These are phyloP conservation scores for Chaetophractus vellerosus DNA, from an alignment of 2,797 vertebrate genomes.

Conservation along the genomic window DNA sequence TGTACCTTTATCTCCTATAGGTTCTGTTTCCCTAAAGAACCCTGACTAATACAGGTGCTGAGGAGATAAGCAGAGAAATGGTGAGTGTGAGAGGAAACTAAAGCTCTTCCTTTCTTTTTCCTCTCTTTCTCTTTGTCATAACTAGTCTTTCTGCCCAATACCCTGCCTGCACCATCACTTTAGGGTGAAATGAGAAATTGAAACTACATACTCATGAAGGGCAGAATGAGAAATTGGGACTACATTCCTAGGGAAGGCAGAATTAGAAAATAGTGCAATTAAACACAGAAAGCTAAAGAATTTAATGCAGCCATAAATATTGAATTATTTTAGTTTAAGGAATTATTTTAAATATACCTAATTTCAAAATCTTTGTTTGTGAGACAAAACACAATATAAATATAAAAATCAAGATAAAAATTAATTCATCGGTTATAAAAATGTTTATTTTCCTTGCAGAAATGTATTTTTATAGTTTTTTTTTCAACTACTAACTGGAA, in stretches of 20 bases:
- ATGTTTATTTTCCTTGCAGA: background rate
- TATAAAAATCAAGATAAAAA: slow-evolving; percentile 2
- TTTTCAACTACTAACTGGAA: slow-evolving; percentile 63
- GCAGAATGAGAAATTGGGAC: background rate
- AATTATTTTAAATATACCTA: slow-evolving; percentile 29
- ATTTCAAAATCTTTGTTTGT: slow-evolving; percentile 35
- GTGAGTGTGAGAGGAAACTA: background rate
- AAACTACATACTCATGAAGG: background rate
- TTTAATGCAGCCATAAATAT: background rate
- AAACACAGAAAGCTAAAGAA: background rate
- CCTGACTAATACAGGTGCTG: background rate
- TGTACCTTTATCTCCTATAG: no score
- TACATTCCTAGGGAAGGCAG: background rate
- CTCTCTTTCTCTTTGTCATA: background rate
- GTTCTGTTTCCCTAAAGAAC: no score
- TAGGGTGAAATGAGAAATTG: background rate
- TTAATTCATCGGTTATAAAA: background rate
- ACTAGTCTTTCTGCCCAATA: background rate
- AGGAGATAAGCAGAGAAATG: background rate
- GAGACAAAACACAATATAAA: background rate
- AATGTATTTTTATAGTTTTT: slow-evolving; percentile 14
- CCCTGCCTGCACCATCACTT: background rate
- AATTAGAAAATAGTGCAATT: background rate
- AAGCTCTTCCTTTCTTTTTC: background rate
- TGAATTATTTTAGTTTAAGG: background rate